These are phyloP conservation scores for Sebastolobus altivelis DNA, from an alignment of 2,797 vertebrate genomes.

Conservation along the genomic window DNA sequence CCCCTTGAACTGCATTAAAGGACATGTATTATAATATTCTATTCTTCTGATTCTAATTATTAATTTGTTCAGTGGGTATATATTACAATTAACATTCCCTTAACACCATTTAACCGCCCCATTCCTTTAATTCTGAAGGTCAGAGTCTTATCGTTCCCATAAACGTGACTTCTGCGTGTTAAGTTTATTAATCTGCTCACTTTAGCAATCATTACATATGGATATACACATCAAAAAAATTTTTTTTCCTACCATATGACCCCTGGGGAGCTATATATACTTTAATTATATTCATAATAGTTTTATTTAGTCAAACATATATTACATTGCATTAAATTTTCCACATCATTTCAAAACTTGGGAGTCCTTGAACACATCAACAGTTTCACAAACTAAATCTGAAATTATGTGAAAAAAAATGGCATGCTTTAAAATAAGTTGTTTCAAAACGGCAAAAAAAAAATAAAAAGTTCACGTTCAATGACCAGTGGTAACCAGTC, in stretches of 20 bases:
- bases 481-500: not conserved
- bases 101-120: too few relatives aligned
- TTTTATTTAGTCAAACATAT: not conserved
- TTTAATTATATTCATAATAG: not conserved
- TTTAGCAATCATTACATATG: not conserved
- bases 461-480: not conserved
- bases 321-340: not conserved
- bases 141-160: not conserved
- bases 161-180: too few relatives aligned
- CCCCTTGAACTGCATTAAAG: not conserved
- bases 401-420: not conserved
- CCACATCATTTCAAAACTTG: not conserved
- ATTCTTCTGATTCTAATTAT: not conserved
- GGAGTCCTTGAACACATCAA: not conserved
- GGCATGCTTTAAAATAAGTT: not conserved
- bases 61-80: not conserved
- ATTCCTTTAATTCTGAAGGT: not conserved
- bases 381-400: not conserved
- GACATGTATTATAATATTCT: not conserved
- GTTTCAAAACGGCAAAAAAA: too few relatives aligned
- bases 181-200: too few relatives aligned
- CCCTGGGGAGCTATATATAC: not conserved
- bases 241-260: not conserved
- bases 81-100: not conserved
- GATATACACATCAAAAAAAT: not conserved